phyloP scores from a whole-genome alignment of 2,888 invertebrate genomes.

The Acrocyrtus sp. region DNA sequence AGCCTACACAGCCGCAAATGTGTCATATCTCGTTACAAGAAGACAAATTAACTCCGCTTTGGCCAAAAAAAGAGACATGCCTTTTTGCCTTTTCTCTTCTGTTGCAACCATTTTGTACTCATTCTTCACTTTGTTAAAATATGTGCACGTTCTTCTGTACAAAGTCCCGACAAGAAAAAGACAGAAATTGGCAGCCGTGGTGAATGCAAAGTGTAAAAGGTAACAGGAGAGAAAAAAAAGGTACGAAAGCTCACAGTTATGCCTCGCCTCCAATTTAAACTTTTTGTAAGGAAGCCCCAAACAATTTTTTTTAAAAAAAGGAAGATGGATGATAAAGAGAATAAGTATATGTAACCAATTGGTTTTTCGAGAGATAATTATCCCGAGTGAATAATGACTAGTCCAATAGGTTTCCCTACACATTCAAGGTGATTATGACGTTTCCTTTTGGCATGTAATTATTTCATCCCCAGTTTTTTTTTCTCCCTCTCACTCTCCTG shows the following conservation, averaged over 20 bases:
- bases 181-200: slow-evolving; percentile 24
- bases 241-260: too few relatives aligned
- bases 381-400: slow-evolving; percentile 51
- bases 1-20: too few relatives aligned
- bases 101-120: slow-evolving; percentile 11
- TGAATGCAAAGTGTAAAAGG: slow-evolving; percentile 25
- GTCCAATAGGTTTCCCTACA: slow-evolving; percentile 51
- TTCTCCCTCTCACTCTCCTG: too few relatives aligned
- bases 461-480: slow-evolving; percentile 50
- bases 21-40: slow-evolving; percentile 28
- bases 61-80: too few relatives aligned
- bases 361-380: slow-evolving; percentile 50
- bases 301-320: too few relatives aligned
- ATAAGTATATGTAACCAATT: slow-evolving; percentile 45
- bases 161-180: too few relatives aligned
- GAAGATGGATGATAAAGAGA: not conserved
- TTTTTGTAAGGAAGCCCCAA: too few relatives aligned
- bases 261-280: too few relatives aligned
- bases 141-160: too few relatives aligned
- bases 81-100: not conserved
- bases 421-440: slow-evolving; percentile 51
- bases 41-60: slow-evolving; percentile 38
- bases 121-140: not conserved
- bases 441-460: slow-evolving; percentile 52
- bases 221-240: slow-evolving; percentile 9